A percentile compares a stretch with the other conserved stretches of the same genome.
phyloP scores from a whole-genome alignment of 2,888 invertebrate species.

The Leucozona laternaria region DNA sequence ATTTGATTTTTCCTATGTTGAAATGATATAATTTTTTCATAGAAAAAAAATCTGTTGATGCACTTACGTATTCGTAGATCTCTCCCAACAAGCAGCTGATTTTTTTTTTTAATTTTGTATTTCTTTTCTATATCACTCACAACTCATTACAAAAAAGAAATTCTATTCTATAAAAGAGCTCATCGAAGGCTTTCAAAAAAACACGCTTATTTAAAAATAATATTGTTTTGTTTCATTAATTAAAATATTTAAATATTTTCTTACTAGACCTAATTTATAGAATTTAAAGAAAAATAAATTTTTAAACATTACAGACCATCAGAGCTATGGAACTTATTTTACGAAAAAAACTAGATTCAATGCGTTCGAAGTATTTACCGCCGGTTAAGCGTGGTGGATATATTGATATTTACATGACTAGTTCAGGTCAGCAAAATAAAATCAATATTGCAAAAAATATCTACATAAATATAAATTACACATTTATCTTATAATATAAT shows the following conservation, averaged over 20 bases:
- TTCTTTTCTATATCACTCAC: conserved; percentile 49
- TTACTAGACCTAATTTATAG: conserved; percentile 3
- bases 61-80: background rate
- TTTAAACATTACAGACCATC: conserved; percentile 86
- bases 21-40: background rate
- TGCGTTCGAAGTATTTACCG: conserved; percentile 91
- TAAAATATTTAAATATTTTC: conserved; percentile 3
- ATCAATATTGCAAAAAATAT: conserved; percentile 43
- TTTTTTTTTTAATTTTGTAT: conserved; percentile 39
- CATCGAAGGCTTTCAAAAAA: background rate
- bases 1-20: conserved; percentile 22
- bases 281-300: conserved; percentile 46
- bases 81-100: background rate
- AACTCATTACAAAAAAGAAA: conserved; percentile 78
- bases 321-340: conserved; percentile 91
- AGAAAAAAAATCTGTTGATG: background rate
- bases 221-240: background rate
- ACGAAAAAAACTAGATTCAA: conserved; percentile 88
- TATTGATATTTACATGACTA: conserved; percentile 93
- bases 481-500: conserved; percentile 43
- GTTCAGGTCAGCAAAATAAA: conserved; percentile 89
- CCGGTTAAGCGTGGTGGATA: conserved; percentile 92
- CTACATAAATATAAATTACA: conserved; percentile 32
- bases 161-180: conserved; percentile 81
- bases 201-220: background rate